These are phyloP conservation scores for Triplophysa bombifrons DNA, from an alignment of 2,797 vertebrate genomes.

Conservation along the genomic window DNA sequence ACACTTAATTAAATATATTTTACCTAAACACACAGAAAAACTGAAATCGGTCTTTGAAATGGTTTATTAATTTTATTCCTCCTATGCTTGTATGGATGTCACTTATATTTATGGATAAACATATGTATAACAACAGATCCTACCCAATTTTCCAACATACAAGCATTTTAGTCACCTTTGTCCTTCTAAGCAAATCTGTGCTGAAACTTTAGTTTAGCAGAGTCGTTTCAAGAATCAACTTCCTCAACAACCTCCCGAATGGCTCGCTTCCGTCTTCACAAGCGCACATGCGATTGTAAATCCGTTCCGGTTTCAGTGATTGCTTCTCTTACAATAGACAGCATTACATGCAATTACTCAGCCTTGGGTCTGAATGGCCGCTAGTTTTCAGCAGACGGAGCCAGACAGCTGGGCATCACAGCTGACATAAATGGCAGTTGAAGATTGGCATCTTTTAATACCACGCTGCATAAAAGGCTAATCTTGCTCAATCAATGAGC, in stretches of 20 bases:
- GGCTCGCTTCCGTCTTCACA: slow-evolving; percentile 9
- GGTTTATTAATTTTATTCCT: no score
- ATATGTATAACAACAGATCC: neutral
- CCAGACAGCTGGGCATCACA: slow-evolving; percentile 59
- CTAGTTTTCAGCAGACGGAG: slow-evolving; percentile 33
- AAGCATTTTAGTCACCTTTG: neutral
- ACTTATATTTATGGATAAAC: no score
- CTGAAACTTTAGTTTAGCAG: neutral
- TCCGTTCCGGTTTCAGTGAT: slow-evolving; percentile 46
- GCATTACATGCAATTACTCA: slow-evolving; percentile 47
- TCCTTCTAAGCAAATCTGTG: neutral
- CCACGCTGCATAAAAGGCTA: slow-evolving; percentile 53
- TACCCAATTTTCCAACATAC: neutral
- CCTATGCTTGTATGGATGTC: neutral
- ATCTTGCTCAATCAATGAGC: slow-evolving; percentile 62
- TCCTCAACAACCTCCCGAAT: neutral
- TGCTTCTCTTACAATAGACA: slow-evolving; percentile 49
- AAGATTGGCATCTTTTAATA: slow-evolving; percentile 60
- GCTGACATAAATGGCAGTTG: slow-evolving; percentile 50
- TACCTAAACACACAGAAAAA: no score
- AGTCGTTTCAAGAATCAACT: slow-evolving; percentile 3
- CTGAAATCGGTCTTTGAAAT: no score
- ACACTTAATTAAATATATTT: no score
- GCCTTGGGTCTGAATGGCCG: slow-evolving; percentile 49
- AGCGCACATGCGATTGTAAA: slow-evolving; percentile 41